These are phyloP conservation scores for Arizona elegans DNA, from an alignment of 2,113 vertebrate species.

Conservation along the genomic window DNA sequence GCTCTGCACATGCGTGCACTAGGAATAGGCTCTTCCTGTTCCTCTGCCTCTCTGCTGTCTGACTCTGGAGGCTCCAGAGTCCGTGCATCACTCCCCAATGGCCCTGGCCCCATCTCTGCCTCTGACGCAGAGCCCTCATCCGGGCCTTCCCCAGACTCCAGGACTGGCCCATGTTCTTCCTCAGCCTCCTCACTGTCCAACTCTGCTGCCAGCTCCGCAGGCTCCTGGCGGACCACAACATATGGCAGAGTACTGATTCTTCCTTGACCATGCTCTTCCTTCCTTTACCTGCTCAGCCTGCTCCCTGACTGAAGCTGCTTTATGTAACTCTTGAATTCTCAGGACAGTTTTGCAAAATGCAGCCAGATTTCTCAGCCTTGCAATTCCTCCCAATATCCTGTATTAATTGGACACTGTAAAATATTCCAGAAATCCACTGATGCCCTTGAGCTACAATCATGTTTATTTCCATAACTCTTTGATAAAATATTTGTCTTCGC, in stretches of 20 bases:
- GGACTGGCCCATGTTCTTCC: too few species aligned
- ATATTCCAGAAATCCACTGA: conserved; percentile 56
- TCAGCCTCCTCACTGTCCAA: too few species aligned
- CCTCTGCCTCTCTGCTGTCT: too few species aligned
- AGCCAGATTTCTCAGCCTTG: conserved; percentile 53
- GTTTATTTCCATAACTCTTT: conserved; percentile 62
- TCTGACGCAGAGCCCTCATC: too few species aligned
- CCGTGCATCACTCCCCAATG: too few species aligned
- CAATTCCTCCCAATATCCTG: conserved; percentile 21
- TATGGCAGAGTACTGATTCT: not conserved
- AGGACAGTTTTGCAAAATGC: conserved; percentile 42
- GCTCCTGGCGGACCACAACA: too few species aligned
- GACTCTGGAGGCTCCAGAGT: too few species aligned
- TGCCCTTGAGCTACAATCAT: conserved; percentile 66
- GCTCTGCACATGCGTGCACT: too few species aligned
- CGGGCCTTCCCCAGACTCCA: too few species aligned
- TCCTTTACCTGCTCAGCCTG: conserved; percentile 36
- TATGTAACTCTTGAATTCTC: conserved; percentile 50
- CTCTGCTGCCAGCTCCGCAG: too few species aligned
- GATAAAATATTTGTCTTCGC: conserved; percentile 65
- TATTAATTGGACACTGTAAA: conserved; percentile 49
- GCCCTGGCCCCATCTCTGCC: too few species aligned
- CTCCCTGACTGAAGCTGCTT: conserved; percentile 58
- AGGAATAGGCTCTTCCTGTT: too few species aligned
- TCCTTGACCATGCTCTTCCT: not conserved